phyloP scores from a whole-genome alignment of 2,797 vertebrate genomes.

The Gobionotothen gibberifrons region DNA sequence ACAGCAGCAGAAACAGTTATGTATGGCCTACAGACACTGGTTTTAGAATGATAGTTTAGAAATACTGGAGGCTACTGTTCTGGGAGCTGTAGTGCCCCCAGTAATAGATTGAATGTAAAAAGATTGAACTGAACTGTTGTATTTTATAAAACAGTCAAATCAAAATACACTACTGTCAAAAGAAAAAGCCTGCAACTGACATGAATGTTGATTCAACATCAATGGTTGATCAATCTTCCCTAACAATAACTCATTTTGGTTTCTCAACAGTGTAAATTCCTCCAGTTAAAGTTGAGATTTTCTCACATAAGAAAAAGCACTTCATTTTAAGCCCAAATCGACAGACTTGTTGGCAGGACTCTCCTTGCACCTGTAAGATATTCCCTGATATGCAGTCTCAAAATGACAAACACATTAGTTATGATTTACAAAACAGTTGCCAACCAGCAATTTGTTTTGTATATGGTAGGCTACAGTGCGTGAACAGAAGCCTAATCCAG shows the following conservation, averaged over 20 bases:
- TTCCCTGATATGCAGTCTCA: slow-evolving; percentile 7
- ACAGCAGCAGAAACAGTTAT: slow-evolving; percentile 37
- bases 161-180: not conserved
- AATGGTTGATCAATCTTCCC: not conserved
- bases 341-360: slow-evolving; percentile 2
- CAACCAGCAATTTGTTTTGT: slow-evolving; percentile 53
- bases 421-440: slow-evolving; percentile 48
- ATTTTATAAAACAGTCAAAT: not conserved
- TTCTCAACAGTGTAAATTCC: not conserved
- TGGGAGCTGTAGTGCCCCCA: not conserved
- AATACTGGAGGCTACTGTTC: not conserved
- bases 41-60: not conserved
- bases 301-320: not conserved
- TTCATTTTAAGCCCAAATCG: not conserved
- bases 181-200: not conserved
- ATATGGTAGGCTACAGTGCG: slow-evolving; percentile 39
- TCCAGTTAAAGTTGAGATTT: not conserved
- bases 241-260: slow-evolving; percentile 1
- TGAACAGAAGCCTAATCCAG: slow-evolving; percentile 21
- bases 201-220: not conserved
- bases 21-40: not conserved
- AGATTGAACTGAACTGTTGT: not conserved
- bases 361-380: slow-evolving; percentile 17
- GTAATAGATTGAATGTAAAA: not conserved
- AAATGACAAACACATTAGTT: slow-evolving; percentile 33